Evolutionary conservation across 2,113 vertebrate genomes (phyloP), one percentile per base, ranked within the genome.

Genomic region (Anser cygnoides): DNA sequence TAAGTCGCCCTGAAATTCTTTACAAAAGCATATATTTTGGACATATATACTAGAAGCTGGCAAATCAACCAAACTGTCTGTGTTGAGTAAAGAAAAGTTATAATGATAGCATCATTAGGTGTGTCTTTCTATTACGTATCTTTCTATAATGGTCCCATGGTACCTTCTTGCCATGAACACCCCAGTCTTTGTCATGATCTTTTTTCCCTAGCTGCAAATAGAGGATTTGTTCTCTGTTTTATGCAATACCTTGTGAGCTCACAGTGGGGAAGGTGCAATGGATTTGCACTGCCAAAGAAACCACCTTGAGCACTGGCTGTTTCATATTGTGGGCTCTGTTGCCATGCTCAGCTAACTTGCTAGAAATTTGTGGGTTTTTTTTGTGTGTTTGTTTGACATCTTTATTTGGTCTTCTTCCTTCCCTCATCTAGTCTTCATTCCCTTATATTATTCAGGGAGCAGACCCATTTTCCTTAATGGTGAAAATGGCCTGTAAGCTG

Each of bases 111-210:
- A 31, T 61, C 39, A 65, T 17, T 41, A 68, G 35, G 62, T 76
- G 39, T 39, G 39, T 39, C 39, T 39, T 39, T 39, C 39, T 39
- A 39, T 37, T 57, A 25, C 50, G 29, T 65, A 22, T 43, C 62
- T 62, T 37, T 76, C 73, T 70, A 0, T 1, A 66, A 54, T 1
- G 7, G 15, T 63, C 16, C 9, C 5, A 0, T 8, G n/a, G 37
- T 13, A 66, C 19, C 11, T 80, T 62, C 5, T 13, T 52, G 50
- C 37, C 20, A 18, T 37, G 13, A 49, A 72, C 54, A 8, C 8
- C 6, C 39, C 26, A 73, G 1, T 8, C 16, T 70, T 54, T 54
- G 54, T 13, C 37, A 44, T 4, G 10, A 37, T 5, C 1, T 9
- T 44, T 55, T 70, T 39, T 65, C 23, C n/a, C n/a, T 28, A 54